Percentiles rank a stretch among this genome's conserved stretches.
Evolutionary conservation across 2,797 vertebrate species (phyloP).

Genomic region (Sphenopsis melanotis): DNA sequence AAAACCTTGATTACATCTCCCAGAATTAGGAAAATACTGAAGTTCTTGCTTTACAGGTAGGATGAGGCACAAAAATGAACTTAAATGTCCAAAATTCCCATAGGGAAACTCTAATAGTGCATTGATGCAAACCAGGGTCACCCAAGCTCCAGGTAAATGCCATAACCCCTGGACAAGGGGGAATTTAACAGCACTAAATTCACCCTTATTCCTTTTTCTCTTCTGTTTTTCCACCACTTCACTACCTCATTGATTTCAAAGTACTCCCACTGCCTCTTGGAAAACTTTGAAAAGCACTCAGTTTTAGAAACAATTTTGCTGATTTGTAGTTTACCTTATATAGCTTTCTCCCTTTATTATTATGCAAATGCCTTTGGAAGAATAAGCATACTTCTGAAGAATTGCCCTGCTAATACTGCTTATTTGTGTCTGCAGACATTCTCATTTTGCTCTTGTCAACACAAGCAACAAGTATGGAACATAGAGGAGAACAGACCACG

Average conservation of each 20-base stretch:
- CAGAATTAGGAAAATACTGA: neutral
- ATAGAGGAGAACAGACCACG: neutral
- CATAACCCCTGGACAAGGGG: neutral
- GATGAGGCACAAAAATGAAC: neutral
- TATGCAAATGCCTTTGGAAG: conserved; percentile 48
- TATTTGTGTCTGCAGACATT: conserved; percentile 20
- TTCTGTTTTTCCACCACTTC: conserved; percentile 36
- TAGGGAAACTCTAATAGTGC: neutral
- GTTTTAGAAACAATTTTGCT: conserved; percentile 50
- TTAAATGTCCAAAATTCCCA: neutral
- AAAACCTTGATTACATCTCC: neutral
- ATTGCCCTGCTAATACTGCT: conserved; percentile 4
- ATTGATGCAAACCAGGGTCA: neutral
- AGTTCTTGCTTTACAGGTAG: neutral
- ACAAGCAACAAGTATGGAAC: neutral
- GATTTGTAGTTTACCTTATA: conserved; percentile 32
- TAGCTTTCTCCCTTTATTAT: conserved; percentile 33
- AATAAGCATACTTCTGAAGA: conserved; percentile 25
- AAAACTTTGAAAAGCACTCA: conserved; percentile 49
- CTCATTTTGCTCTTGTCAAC: neutral
- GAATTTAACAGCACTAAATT: neutral
- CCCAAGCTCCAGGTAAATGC: neutral
- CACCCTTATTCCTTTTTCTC: neutral
- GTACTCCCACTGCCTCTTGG: neutral
- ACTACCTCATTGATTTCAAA: conserved; percentile 65